Percentiles rank a stretch among this genome's conserved stretches.
phyloP scores from a whole-genome alignment of 2,113 vertebrate species.

The Bujurquina vittata region DNA sequence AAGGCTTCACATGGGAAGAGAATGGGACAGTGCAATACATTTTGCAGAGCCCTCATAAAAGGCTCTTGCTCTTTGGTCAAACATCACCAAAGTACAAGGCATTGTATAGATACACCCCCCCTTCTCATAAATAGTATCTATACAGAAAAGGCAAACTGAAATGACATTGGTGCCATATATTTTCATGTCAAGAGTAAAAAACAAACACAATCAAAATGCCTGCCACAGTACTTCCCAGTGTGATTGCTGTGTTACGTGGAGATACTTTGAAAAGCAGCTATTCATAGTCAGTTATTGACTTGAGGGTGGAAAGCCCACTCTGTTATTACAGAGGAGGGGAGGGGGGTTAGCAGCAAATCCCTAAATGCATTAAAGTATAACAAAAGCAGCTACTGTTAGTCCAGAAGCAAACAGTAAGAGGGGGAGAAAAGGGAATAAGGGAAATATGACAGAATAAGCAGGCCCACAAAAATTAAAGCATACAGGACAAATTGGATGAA shows the following conservation, averaged over 20 bases:
- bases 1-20: conserved; percentile 58
- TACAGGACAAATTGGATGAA: conserved; percentile 15
- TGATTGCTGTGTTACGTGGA: conserved; percentile 24
- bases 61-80: conserved; percentile 75
- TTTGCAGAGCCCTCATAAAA: conserved; percentile 62
- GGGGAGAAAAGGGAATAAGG: conserved; percentile 5
- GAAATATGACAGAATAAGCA: background rate
- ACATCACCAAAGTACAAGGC: conserved; percentile 72
- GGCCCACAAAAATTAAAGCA: conserved; percentile 10
- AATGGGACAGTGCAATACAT: conserved; percentile 65
- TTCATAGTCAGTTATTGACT: conserved; percentile 44
- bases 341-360: conserved; percentile 28
- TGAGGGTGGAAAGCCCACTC: conserved; percentile 48
- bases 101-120: conserved; percentile 49
- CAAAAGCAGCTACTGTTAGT: conserved; percentile 55
- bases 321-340: conserved; percentile 43
- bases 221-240: conserved; percentile 55
- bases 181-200: conserved; percentile 46
- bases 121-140: conserved; percentile 49
- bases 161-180: conserved; percentile 41
- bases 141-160: conserved; percentile 64
- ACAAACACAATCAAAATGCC: conserved; percentile 61
- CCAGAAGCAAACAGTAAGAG: conserved; percentile 44
- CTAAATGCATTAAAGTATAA: conserved; percentile 49
- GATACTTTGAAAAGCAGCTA: conserved; percentile 52